These are phyloP conservation scores for Diabrotica balteata DNA, from an alignment of 2,888 invertebrate species.

Conservation along the genomic window DNA sequence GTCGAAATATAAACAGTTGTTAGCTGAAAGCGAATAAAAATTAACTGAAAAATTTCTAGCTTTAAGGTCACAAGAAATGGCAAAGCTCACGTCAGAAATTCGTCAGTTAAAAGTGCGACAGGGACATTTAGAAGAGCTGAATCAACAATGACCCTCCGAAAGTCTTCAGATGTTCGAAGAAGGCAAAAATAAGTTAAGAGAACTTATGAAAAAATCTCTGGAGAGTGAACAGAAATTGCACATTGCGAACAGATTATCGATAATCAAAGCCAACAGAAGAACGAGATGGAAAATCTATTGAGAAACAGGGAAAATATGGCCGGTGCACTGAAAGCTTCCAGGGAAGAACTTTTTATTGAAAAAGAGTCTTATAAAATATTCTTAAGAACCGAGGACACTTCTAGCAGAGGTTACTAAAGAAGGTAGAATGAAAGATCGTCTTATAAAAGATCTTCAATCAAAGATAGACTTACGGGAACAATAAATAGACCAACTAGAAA, in stretches of 20 bases:
- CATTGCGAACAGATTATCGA: conserved; percentile 68
- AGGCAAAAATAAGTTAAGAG: conserved; percentile 50
- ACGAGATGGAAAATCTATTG: conserved; percentile 68
- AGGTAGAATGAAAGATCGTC: conserved; percentile 44
- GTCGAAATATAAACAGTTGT: conserved; percentile 40
- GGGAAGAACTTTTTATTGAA: conserved; percentile 65
- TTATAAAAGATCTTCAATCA: conserved; percentile 51
- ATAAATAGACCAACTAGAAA: conserved; percentile 49
- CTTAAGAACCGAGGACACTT: conserved; percentile 50
- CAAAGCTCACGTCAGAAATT: conserved; percentile 47
- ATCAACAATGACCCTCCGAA: conserved; percentile 45
- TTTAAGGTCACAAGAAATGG: conserved; percentile 47
- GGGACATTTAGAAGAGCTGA: conserved; percentile 47
- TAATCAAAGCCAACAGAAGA: conserved; percentile 67
- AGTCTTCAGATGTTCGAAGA: conserved; percentile 54
- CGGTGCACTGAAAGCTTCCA: conserved; percentile 64
- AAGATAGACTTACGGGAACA: conserved; percentile 48
- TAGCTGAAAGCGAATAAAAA: conserved; percentile 46
- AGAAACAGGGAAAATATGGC: conserved; percentile 70
- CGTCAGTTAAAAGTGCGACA: conserved; percentile 50
- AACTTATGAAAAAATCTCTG: conserved; percentile 45
- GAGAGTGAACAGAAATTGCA: conserved; percentile 58
- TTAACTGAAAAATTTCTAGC: conserved; percentile 41
- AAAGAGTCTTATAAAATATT: conserved; percentile 57
- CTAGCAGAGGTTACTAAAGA: conserved; percentile 47